A percentile compares a stretch with the other conserved stretches of the same genome.
phyloP scores from a whole-genome alignment of 2,113 vertebrate species.

The Neopipo cinnamomea region DNA sequence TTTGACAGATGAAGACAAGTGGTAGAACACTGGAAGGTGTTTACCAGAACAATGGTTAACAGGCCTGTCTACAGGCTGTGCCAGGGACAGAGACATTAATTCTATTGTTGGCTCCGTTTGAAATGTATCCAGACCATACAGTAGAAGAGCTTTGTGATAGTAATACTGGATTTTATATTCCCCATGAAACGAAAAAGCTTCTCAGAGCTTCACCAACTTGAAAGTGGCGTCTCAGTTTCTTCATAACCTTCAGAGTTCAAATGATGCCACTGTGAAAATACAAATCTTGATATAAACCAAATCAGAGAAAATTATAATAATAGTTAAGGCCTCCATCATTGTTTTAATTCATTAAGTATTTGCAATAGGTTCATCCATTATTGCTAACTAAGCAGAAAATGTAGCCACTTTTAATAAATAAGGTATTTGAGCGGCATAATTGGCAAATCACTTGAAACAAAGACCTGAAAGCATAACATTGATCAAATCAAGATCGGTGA shows the following conservation, averaged over 20 bases:
- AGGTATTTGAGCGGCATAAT: slow-evolving; percentile 22
- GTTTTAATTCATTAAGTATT: background rate
- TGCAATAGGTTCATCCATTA: background rate
- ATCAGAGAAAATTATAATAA: background rate
- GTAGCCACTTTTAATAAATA: slow-evolving; percentile 11
- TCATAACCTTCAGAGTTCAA: background rate
- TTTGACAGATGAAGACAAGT: background rate
- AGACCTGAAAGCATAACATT: background rate
- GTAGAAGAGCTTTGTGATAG: background rate
- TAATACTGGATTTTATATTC: background rate
- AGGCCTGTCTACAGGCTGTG: background rate
- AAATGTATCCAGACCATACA: background rate
- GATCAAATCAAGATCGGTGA: background rate
- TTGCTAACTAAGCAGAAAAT: slow-evolving; percentile 38
- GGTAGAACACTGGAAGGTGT: background rate
- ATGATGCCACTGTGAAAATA: background rate
- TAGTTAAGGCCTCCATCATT: background rate
- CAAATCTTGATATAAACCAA: background rate
- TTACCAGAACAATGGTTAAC: background rate
- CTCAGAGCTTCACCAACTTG: background rate
- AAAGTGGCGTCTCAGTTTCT: background rate
- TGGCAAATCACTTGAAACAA: slow-evolving; percentile 37
- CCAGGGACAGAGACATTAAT: background rate
- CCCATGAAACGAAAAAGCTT: background rate
- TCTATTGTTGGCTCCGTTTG: background rate